phyloP scores from a whole-genome alignment of 2,797 vertebrate species.

The Lacerta viridis region DNA sequence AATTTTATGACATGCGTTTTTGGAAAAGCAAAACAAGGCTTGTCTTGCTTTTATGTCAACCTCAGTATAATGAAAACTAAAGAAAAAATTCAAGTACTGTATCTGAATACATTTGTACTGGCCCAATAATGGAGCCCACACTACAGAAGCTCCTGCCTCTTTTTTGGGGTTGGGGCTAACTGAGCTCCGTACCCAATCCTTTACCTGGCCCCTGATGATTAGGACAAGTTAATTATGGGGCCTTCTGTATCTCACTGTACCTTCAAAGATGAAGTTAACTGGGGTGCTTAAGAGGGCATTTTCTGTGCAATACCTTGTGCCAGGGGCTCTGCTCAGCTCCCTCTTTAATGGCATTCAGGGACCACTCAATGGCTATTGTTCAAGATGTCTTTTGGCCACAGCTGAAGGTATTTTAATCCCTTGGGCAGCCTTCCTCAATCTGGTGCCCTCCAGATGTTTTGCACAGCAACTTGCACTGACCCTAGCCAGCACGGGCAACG shows the following conservation, averaged over 20 bases:
- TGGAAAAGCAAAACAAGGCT: not conserved
- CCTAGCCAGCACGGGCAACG: too few species aligned
- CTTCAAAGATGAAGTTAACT: not conserved
- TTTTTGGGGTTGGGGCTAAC: too few species aligned
- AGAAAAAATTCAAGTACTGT: not conserved
- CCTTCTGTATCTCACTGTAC: not conserved
- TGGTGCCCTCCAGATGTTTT: too few species aligned
- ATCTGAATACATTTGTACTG: not conserved
- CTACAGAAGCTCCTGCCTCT: not conserved
- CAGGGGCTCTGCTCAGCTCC: not conserved
- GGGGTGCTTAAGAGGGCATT: not conserved
- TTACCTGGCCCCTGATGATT: too few species aligned
- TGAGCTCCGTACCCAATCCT: too few species aligned
- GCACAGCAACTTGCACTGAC: too few species aligned
- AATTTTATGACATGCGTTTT: not conserved
- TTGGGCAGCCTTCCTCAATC: too few species aligned
- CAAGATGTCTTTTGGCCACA: too few species aligned
- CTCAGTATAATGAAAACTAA: accelerated
- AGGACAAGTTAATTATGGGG: not conserved
- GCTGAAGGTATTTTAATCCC: not conserved
- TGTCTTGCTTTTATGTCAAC: not conserved
- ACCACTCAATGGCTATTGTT: not conserved
- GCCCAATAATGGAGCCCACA: not conserved
- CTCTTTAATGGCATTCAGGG: not conserved
- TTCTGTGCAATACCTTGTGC: not conserved